These are phyloP conservation scores for Digitonthophagus gazella DNA, from an alignment of 2,888 invertebrate species.

Conservation along the genomic window DNA sequence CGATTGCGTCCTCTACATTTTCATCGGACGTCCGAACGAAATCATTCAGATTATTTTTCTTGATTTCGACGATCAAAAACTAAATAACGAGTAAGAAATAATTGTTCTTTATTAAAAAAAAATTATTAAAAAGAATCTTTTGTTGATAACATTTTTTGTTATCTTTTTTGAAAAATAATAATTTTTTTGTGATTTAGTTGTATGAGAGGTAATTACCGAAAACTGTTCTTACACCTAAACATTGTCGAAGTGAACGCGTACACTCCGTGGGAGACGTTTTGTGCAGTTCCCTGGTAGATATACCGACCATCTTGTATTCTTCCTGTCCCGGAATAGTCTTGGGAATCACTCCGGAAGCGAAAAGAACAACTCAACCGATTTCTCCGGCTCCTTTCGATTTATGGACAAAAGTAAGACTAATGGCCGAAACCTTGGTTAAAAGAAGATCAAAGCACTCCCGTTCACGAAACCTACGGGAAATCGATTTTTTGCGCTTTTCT, in stretches of 20 bases:
- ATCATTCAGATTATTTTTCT: slow-evolving; percentile 80
- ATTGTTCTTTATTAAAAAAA: too few relatives aligned
- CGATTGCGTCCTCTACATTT: slow-evolving; percentile 82
- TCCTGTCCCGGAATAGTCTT: slow-evolving; percentile 71
- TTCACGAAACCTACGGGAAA: background rate
- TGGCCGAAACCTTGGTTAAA: background rate
- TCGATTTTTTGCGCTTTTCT: too few relatives aligned
- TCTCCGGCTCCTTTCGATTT: slow-evolving; percentile 73
- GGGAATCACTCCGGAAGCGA: slow-evolving; percentile 67
- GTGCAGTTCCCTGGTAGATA: slow-evolving; percentile 67
- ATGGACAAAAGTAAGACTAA: slow-evolving; percentile 70
- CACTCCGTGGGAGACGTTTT: slow-evolving; percentile 71
- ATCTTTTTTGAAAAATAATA: too few relatives aligned
- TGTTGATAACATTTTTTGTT: too few relatives aligned
- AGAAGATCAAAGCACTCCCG: slow-evolving; percentile 2
- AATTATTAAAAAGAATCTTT: too few relatives aligned
- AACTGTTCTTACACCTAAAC: slow-evolving; percentile 75
- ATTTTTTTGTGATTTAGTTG: slow-evolving; percentile 63
- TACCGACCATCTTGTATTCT: slow-evolving; percentile 72
- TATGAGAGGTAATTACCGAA: slow-evolving; percentile 70
- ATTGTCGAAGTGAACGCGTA: slow-evolving; percentile 70
- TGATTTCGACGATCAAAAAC: slow-evolving; percentile 73
- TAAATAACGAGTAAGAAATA: slow-evolving; percentile 62
- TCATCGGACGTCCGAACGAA: slow-evolving; percentile 73
- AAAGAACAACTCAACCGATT: slow-evolving; percentile 63